Conservation (phyloP, 2,888 invertebrate genomes). For the Idaea straminata region DNA sequence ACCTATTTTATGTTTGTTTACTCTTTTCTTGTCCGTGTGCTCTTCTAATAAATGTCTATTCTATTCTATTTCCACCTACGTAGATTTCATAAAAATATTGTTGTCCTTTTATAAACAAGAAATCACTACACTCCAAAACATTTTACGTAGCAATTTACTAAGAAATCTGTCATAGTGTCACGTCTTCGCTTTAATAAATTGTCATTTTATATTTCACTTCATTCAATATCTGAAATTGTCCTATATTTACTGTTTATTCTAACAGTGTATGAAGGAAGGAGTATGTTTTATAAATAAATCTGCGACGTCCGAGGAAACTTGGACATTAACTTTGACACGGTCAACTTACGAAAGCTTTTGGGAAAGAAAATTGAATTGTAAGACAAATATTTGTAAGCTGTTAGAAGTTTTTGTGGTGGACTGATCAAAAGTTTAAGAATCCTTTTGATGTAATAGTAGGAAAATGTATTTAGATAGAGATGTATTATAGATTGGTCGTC, state of each 20-base stretch:
- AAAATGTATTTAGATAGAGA: too few species aligned
- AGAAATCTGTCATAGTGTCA: slow-evolving; percentile 14
- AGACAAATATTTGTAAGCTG: neutral
- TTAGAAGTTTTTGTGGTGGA: neutral
- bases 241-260: slow-evolving; percentile 10
- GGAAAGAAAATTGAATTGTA: neutral
- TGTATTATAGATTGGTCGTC: too few species aligned
- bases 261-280: neutral
- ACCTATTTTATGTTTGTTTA: too few species aligned
- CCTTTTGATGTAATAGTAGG: too few species aligned
- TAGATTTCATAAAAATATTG: too few species aligned
- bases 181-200: neutral
- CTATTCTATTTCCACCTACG: too few species aligned
- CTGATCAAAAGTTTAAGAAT: slow-evolving; percentile 4
- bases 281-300: neutral
- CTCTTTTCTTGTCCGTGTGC: too few species aligned
- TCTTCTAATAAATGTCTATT: too few species aligned
- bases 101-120: neutral
- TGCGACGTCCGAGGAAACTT: neutral
- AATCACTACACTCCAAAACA: neutral
- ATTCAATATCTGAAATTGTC: slow-evolving; percentile 15
- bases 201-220: neutral
- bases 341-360: neutral
- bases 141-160: slow-evolving; percentile 6
- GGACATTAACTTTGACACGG: neutral